Evolutionary conservation across 2,888 invertebrate genomes (phyloP).

Genomic region (Amphipoea oculea): DNA sequence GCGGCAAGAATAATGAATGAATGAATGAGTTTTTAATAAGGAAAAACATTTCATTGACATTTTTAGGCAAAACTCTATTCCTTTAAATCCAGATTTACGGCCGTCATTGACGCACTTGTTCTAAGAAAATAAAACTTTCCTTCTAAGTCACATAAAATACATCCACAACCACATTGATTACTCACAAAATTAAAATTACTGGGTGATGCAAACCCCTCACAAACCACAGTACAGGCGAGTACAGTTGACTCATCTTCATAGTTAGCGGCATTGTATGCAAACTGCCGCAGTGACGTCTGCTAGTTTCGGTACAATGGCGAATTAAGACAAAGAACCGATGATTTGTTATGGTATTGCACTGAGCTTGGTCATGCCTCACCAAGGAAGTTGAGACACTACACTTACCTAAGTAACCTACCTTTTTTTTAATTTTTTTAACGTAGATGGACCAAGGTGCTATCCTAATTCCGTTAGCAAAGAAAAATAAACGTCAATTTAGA

Average conservation of each 20-base stretch:
- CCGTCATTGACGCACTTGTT: background rate
- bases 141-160: conserved; percentile 14
- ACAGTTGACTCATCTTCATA: conserved; percentile 56
- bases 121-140: conserved; percentile 18
- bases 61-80: background rate
- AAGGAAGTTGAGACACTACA: conserved; percentile 56
- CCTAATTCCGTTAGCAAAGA: conserved; percentile 31
- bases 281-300: conserved; percentile 63
- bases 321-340: conserved; percentile 70
- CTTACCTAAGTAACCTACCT: conserved; percentile 49
- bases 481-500: conserved; percentile 21
- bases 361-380: conserved; percentile 64
- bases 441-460: conserved; percentile 18
- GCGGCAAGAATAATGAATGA: background rate
- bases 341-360: conserved; percentile 68
- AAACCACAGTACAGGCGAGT: conserved; percentile 33
- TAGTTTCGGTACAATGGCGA: conserved; percentile 73
- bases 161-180: conserved; percentile 35
- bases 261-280: conserved; percentile 73
- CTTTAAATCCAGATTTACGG: background rate
- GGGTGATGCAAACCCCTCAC: conserved; percentile 42
- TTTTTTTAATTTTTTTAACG: conserved; percentile 16
- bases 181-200: conserved; percentile 45
- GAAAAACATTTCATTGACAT: background rate
- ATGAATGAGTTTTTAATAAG: background rate